These are phyloP conservation scores for Leptinotarsa texana DNA, from an alignment of 1,140 invertebrate species.

Conservation along the genomic window DNA sequence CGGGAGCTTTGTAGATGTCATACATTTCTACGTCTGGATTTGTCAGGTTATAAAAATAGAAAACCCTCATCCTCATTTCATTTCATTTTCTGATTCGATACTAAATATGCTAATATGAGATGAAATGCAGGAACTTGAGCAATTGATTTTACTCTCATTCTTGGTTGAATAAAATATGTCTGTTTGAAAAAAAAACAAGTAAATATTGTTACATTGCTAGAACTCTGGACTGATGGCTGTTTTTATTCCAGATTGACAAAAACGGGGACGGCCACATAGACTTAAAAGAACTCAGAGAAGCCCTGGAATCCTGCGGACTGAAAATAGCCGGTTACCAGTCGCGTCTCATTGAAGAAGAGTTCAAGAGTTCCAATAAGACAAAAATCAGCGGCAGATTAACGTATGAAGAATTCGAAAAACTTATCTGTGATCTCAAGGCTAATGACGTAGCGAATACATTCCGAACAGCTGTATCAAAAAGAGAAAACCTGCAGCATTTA, in stretches of 20 bases:
- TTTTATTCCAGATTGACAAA: slow-evolving; percentile 79
- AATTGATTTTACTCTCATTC: too few relatives aligned
- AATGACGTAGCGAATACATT: slow-evolving; percentile 89
- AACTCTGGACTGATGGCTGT: background rate
- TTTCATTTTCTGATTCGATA: too few relatives aligned
- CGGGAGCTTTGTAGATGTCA: too few relatives aligned
- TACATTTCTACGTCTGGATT: too few relatives aligned
- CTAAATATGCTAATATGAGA: too few relatives aligned
- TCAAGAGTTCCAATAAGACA: slow-evolving; percentile 71
- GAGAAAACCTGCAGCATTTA: slow-evolving; percentile 89
- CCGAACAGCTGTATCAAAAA: slow-evolving; percentile 90
- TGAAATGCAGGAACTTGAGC: too few relatives aligned
- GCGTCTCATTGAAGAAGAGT: slow-evolving; percentile 87
- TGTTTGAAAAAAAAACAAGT: too few relatives aligned
- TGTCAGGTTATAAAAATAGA: too few relatives aligned
- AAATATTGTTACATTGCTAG: too few relatives aligned
- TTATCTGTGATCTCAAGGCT: slow-evolving; percentile 86
- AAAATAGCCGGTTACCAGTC: slow-evolving; percentile 92
- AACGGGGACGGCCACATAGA: slow-evolving; percentile 91
- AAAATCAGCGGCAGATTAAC: slow-evolving; percentile 77
- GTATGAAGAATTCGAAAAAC: slow-evolving; percentile 86
- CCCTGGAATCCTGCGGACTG: slow-evolving; percentile 87
- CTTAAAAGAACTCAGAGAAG: slow-evolving; percentile 83
- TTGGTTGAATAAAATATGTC: too few relatives aligned
- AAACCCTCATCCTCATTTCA: too few relatives aligned